A percentile compares a stretch with the other conserved stretches of the same genome.
phyloP scores from a whole-genome alignment of 2,113 vertebrate species.

The Aldabrachelys gigantea region DNA sequence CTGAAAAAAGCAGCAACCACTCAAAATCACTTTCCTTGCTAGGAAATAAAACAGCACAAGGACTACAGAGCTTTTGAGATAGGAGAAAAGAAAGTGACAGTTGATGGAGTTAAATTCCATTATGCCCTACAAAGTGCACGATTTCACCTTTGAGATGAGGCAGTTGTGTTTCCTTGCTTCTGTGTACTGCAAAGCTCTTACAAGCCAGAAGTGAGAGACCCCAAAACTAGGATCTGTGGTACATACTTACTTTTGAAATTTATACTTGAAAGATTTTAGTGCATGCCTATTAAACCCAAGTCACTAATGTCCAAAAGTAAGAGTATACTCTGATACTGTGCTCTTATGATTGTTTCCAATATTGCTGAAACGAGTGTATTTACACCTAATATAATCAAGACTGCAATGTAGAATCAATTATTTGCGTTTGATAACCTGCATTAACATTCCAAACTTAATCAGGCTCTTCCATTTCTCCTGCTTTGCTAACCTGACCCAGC shows the following conservation, averaged over 20 bases:
- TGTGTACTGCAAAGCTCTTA: not conserved
- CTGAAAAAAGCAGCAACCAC: not conserved
- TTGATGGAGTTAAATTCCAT: not conserved
- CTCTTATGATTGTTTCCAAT: not conserved
- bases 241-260: not conserved
- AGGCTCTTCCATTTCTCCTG: not conserved
- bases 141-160: not conserved
- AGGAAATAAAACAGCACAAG: not conserved
- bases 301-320: not conserved
- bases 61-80: not conserved
- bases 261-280: not conserved
- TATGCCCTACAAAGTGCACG: not conserved
- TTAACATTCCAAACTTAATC: not conserved
- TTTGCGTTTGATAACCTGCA: not conserved
- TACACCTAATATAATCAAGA: not conserved
- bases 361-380: not conserved
- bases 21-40: not conserved
- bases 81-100: not conserved
- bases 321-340: not conserved
- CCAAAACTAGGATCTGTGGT: not conserved
- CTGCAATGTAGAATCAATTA: slow-evolving; percentile 1
- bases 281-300: not conserved
- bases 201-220: slow-evolving; percentile 38
- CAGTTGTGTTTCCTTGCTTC: slow-evolving; percentile 22
- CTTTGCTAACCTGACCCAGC: not conserved